Base-by-base conservation (phyloP, 35 echinoderm and acorn worm species). In the Hemicentrotus pulcherrimus region DNA sequence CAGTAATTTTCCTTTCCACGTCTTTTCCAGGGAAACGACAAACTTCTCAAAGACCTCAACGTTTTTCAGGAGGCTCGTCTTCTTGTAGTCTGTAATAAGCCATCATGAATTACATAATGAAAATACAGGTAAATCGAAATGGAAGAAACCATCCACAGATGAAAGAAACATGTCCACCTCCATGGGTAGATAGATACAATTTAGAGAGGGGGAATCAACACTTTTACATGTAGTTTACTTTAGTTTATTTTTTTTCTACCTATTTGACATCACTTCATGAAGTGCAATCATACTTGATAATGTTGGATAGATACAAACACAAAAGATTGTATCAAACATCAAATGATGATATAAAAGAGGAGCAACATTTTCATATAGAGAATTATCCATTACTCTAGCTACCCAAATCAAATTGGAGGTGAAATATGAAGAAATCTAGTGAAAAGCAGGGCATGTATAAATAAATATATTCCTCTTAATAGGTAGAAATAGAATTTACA, bases 1-100 rank as follows among this genome's bases (percentile, higher is more conserved):
- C 11, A 96, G 85, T 19, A 96, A 90, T 95, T 99, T 97, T 28
- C 97, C 97, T 86, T 99, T 96, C 97, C 97, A 97, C 16, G 78
- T 96, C 52, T 96, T 95, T 32, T 99, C 98, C 92, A 99, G 31
- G 24, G 88, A 46, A 31, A 91, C 94, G 13, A 99, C 97, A 97
- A 99, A 99, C 90, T 92, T 92, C 55, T 99, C 97, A 96, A 99
- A 99, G 1, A 99, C 95, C 47, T 99, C 94, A 47, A 99, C 95
- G 61, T 97, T 97, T 18, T 96, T 46, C 31, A 94, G 32, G 12
- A 99, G 46, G 59, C 98, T 99, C 19, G 98, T 99, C 94, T 96
- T 99, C 96, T 99, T 97, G 94, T 99, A 99, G 61, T 99, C 98
- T 97, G 95, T 4, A 65, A 90, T 28, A 24, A 88, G 30, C 30